Percentiles rank a stretch among this genome's conserved stretches.
phyloP scores from a whole-genome alignment of 2,888 invertebrate species.

The Gonocerus acuteangulatus region DNA sequence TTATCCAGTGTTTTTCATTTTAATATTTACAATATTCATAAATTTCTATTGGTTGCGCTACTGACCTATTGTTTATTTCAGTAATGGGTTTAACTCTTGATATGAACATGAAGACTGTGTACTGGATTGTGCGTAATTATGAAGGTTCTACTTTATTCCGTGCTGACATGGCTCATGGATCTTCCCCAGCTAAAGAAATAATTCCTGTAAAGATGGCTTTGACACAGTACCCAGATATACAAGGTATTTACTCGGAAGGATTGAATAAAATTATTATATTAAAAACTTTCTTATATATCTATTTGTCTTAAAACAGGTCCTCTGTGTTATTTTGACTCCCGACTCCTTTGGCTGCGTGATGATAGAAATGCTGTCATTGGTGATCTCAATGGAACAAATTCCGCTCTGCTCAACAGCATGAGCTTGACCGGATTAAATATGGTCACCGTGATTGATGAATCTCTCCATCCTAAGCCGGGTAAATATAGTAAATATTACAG shows the following conservation, averaged over 20 bases:
- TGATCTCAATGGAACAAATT: slow-evolving; percentile 65
- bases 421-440: slow-evolving; percentile 58
- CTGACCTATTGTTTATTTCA: slow-evolving; percentile 41
- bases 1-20: too few relatives aligned
- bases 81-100: slow-evolving; percentile 81
- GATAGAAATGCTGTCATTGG: slow-evolving; percentile 65
- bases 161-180: slow-evolving; percentile 57
- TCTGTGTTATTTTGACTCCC: slow-evolving; percentile 69
- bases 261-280: background rate
- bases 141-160: slow-evolving; percentile 67
- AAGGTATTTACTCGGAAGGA: slow-evolving; percentile 42
- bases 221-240: slow-evolving; percentile 51
- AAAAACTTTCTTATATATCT: background rate
- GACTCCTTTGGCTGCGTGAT: slow-evolving; percentile 75
- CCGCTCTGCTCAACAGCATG: slow-evolving; percentile 57
- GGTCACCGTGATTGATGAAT: slow-evolving; percentile 64
- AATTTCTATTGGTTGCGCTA: too few relatives aligned
- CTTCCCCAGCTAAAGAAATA: slow-evolving; percentile 43
- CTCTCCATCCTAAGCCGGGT: slow-evolving; percentile 46
- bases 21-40: too few relatives aligned
- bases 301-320: slow-evolving; percentile 46
- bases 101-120: slow-evolving; percentile 63
- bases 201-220: slow-evolving; percentile 44
- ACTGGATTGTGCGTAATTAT: slow-evolving; percentile 76
- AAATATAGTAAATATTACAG: too few relatives aligned